A percentile compares a stretch with the other conserved stretches of the same genome.
phyloP scores from a whole-genome alignment of 2,113 vertebrate species.

The Scophthalmus maximus region DNA sequence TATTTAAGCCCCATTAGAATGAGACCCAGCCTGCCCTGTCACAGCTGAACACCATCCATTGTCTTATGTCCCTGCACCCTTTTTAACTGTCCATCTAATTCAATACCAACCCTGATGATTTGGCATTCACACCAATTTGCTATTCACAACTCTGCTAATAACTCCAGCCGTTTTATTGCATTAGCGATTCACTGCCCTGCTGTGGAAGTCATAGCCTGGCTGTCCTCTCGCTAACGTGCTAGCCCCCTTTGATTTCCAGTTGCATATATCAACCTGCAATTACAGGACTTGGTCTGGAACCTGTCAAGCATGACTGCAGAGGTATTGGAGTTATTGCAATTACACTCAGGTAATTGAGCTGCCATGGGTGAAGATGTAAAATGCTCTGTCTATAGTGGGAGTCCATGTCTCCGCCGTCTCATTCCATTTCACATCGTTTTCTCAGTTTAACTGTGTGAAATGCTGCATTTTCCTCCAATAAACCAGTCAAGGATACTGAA shows the following conservation, averaged over 20 bases:
- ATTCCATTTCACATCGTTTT: slow-evolving; percentile 68
- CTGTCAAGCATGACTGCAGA: slow-evolving; percentile 84
- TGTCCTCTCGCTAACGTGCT: slow-evolving; percentile 57
- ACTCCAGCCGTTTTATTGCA: slow-evolving; percentile 81
- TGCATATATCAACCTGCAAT: slow-evolving; percentile 84
- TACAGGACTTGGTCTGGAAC: slow-evolving; percentile 83
- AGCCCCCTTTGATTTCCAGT: slow-evolving; percentile 81
- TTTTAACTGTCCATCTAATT: slow-evolving; percentile 66
- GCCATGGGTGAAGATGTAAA: slow-evolving; percentile 83
- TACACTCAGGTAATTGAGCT: slow-evolving; percentile 86
- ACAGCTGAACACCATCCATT: slow-evolving; percentile 50
- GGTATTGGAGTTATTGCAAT: slow-evolving; percentile 86
- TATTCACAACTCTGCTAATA: slow-evolving; percentile 81
- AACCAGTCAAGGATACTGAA: slow-evolving; percentile 30
- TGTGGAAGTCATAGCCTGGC: slow-evolving; percentile 73
- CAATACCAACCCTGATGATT: slow-evolving; percentile 76
- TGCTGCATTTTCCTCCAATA: slow-evolving; percentile 40
- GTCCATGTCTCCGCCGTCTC: slow-evolving; percentile 75
- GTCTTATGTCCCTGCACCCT: slow-evolving; percentile 51
- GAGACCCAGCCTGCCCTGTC: slow-evolving; percentile 28
- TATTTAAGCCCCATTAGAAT: slow-evolving; percentile 50
- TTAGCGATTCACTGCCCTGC: slow-evolving; percentile 77
- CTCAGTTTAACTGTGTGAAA: slow-evolving; percentile 52
- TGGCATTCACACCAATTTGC: slow-evolving; percentile 84
- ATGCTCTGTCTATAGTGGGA: slow-evolving; percentile 77